Evolutionary conservation across 92 coral and sea anemone genomes (phyloP), one percentile per base, ranked within the genome.

Genomic region (Bergia puertoricense): DNA sequence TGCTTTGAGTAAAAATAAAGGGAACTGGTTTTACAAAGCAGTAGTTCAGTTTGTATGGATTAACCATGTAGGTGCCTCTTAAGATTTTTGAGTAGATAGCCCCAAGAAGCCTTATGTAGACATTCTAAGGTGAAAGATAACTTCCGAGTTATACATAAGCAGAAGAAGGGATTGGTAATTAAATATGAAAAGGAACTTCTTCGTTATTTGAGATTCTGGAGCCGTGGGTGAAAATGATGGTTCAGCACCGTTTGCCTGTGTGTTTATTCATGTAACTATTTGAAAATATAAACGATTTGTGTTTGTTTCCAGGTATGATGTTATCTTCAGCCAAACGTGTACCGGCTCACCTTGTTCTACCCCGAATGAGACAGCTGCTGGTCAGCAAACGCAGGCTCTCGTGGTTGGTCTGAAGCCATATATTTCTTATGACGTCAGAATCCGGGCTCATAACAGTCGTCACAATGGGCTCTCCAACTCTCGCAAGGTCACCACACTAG

Each of bases 341-440:
- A 71, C 71, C 38, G 54, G 50, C 22, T 78, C 86, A 56, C 78
- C 94, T 18, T 91, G 94, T 9, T 82, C 91, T 23, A 85, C 95
- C 8, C 46, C 8, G 23, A 93, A 89, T 56, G 95, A 92, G 39
- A 87, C 90, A 51, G 74, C 82, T 48, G 95, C 86, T 30, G 89
- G 91, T 39, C 90, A 83, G 41, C 71, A 86, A 59, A 86, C 88
- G 85, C 90, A 82, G 45, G 90, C 90, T 38, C 84, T 82, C 56
- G 91, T 90, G 11, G 45, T 65, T n/a, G 90, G 86, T 15, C 82
- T 95, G 13, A 50, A 79, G n/a, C 98, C 98, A 8, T 93, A 90
- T 88, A 59, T 93, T 72, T 84, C 94, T 50, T 95, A 93, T 83
- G 95, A 88, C 90, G 88, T 95, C 57, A 93, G 82, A 43, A 87